Evolutionary conservation across 2,113 vertebrate genomes (phyloP).

Genomic region (Etia nguti): DNA sequence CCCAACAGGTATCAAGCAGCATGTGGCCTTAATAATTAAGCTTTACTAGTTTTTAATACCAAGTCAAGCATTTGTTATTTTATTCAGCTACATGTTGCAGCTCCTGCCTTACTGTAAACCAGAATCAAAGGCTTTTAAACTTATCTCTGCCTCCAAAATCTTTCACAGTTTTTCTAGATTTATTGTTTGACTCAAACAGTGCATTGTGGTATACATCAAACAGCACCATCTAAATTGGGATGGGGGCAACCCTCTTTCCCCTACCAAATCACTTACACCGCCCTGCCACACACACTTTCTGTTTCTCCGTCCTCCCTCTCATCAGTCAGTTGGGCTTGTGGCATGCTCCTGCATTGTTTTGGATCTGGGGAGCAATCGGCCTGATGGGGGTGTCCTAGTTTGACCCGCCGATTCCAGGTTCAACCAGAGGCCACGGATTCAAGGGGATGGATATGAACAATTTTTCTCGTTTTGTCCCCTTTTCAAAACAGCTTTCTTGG

Average conservation of each 20-base stretch:
- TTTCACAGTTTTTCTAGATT: not conserved
- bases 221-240: conserved; percentile 11
- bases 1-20: not conserved
- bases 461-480: conserved; percentile 56
- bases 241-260: not conserved
- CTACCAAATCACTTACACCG: not conserved
- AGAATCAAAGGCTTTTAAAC: not conserved
- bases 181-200: not conserved
- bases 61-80: not conserved
- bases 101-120: not conserved
- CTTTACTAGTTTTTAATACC: not conserved
- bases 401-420: conserved; percentile 61
- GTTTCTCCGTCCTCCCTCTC: conserved; percentile 22
- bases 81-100: not conserved
- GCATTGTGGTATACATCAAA: conserved; percentile 1
- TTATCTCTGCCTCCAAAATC: not conserved
- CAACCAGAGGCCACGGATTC: conserved; percentile 65
- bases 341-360: conserved; percentile 58
- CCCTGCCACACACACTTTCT: conserved; percentile 11
- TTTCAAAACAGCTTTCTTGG: conserved; percentile 18
- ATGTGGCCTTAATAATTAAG: not conserved
- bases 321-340: conserved; percentile 59
- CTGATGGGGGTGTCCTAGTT: conserved; percentile 51
- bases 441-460: conserved; percentile 55
- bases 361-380: conserved; percentile 11